These are phyloP conservation scores for Glareola pratincola DNA, from an alignment of 2,113 vertebrate genomes.

Conservation along the genomic window DNA sequence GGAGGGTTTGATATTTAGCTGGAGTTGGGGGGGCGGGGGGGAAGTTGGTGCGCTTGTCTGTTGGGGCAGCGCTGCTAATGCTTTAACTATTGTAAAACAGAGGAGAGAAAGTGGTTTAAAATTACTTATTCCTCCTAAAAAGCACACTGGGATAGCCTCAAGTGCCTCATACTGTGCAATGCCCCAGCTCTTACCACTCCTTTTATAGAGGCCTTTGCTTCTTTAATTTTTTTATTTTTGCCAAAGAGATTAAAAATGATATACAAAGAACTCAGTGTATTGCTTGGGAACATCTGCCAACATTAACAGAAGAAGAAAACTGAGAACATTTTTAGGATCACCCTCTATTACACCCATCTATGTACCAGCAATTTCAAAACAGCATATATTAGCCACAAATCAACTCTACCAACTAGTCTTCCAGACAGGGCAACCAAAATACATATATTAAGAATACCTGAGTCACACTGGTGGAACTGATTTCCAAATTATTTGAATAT, in stretches of 20 bases:
- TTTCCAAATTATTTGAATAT: neutral
- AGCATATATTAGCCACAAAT: neutral
- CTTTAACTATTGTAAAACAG: neutral
- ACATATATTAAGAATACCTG: neutral
- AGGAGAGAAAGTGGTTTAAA: neutral
- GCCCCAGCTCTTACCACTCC: neutral
- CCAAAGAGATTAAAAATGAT: neutral
- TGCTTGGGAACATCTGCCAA: slow-evolving; percentile 20
- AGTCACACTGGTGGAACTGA: neutral
- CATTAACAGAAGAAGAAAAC: neutral
- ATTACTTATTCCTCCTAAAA: neutral
- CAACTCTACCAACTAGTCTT: neutral
- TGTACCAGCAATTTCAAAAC: neutral
- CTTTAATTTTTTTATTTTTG: neutral
- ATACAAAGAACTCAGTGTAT: slow-evolving; percentile 16
- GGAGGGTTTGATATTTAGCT: neutral
- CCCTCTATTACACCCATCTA: neutral
- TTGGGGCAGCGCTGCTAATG: neutral
- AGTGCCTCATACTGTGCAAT: neutral
- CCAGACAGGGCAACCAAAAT: neutral
- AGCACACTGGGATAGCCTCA: neutral
- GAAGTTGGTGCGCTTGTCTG: neutral
- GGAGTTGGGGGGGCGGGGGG: rapidly evolving
- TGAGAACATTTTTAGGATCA: neutral
- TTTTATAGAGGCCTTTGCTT: neutral